Conservation (phyloP, 2,888 invertebrate species). For the Microctonus hyperodae region DNA sequence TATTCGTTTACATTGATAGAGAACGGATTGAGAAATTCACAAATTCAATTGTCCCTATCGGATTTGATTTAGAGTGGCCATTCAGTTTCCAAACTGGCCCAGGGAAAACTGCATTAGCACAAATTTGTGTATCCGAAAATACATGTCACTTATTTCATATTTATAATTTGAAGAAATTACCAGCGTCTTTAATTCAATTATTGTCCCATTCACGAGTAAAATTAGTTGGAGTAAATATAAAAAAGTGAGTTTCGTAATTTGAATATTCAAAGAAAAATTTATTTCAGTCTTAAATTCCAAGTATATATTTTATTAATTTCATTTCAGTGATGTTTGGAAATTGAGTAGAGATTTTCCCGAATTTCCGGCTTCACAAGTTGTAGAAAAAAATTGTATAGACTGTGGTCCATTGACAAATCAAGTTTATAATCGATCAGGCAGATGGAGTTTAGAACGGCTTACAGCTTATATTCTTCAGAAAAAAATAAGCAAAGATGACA, state of each 20-base stretch:
- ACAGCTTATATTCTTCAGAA: constrained; percentile 66
- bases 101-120: constrained; percentile 70
- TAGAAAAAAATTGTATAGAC: constrained; percentile 69
- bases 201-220: constrained; percentile 68
- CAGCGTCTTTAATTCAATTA: constrained; percentile 66
- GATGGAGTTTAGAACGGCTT: constrained; percentile 71
- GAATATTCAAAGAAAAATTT: too few relatives aligned
- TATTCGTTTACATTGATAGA: constrained; percentile 51
- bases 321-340: constrained; percentile 70
- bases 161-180: constrained; percentile 66
- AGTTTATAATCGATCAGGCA: constrained; percentile 63
- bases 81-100: constrained; percentile 67
- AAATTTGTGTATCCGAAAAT: constrained; percentile 67
- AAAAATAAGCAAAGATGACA: constrained; percentile 67
- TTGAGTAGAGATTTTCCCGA: constrained; percentile 70
- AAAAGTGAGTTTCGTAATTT: constrained; percentile 64
- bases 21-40: constrained; percentile 52
- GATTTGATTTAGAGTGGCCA: constrained; percentile 75
- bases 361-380: constrained; percentile 65
- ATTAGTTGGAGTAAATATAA: constrained; percentile 71
- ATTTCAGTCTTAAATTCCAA: constrained; percentile 12
- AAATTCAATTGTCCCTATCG: constrained; percentile 64
- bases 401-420: constrained; percentile 68
- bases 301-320: constrained; percentile 18
- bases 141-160: constrained; percentile 69